Conservation (phyloP, 2,113 vertebrate species). For the Cololabis saira region DNA sequence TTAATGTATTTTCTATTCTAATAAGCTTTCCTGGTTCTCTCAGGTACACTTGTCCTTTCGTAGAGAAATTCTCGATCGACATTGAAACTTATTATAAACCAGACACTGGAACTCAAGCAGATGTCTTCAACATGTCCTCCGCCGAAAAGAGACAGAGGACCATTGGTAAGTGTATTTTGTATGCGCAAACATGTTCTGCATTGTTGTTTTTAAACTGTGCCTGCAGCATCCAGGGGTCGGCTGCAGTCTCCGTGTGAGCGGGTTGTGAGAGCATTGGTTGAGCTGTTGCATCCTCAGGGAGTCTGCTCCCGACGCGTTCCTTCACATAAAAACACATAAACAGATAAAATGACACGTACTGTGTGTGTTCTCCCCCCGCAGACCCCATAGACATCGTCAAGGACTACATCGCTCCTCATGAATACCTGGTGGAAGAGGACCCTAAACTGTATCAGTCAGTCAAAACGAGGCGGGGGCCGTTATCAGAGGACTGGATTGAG, state of each 20-base stretch:
- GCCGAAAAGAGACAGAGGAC: slow-evolving; percentile 91
- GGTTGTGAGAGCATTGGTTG: slow-evolving; percentile 16
- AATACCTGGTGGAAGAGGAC: slow-evolving; percentile 96
- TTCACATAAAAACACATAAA: slow-evolving; percentile 38
- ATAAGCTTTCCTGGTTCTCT: not conserved
- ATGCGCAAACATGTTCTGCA: not conserved
- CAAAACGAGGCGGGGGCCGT: slow-evolving; percentile 92
- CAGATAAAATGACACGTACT: not conserved
- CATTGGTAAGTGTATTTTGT: slow-evolving; percentile 81
- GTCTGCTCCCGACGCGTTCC: slow-evolving; percentile 36
- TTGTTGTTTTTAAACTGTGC: not conserved
- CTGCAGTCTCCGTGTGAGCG: not conserved
- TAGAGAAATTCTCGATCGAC: slow-evolving; percentile 99
- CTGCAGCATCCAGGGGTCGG: not conserved
- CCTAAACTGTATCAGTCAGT: slow-evolving; percentile 90
- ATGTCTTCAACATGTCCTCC: slow-evolving; percentile 93
- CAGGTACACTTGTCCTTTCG: slow-evolving; percentile 98
- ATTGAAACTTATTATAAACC: slow-evolving; percentile 98
- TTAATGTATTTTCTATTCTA: not conserved
- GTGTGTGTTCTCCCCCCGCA: slow-evolving; percentile 48
- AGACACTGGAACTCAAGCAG: slow-evolving; percentile 89
- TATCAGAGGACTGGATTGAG: slow-evolving; percentile 94
- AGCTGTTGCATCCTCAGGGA: slow-evolving; percentile 28
- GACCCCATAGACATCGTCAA: slow-evolving; percentile 97
- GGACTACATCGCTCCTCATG: slow-evolving; percentile 91